These are phyloP conservation scores for Diadema setosum DNA, from an alignment of 35 echinoderm and acorn worm species.

Conservation along the genomic window DNA sequence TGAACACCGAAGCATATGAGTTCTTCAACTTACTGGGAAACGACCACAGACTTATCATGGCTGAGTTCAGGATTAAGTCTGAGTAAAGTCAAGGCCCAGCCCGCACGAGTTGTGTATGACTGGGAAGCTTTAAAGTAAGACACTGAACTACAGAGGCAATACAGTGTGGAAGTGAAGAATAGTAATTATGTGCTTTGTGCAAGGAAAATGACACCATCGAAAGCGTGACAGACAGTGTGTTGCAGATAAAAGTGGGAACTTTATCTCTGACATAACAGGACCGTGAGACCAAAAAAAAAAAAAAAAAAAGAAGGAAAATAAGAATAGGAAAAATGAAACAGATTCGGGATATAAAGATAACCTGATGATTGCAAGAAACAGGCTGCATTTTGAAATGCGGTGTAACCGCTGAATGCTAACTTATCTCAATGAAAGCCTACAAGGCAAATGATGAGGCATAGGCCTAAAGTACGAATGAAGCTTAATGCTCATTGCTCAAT, in stretches of 20 bases:
- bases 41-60: slow-evolving; percentile 13
- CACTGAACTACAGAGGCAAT: neutral
- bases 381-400: no score
- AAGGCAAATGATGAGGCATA: no score
- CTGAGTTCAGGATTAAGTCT: neutral
- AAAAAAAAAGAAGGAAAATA: neutral
- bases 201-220: neutral
- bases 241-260: neutral
- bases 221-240: neutral
- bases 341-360: no score
- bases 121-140: neutral
- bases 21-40: neutral
- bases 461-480: no score
- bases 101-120: neutral
- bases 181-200: neutral
- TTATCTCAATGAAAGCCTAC: no score
- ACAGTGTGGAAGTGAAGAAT: neutral
- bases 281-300: neutral
- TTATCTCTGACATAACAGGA: neutral
- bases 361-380: no score
- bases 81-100: neutral
- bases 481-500: no score
- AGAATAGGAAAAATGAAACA: no score
- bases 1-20: slow-evolving; percentile 5
- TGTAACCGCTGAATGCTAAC: no score